These are phyloP conservation scores for Ophthalmolycus amberensis DNA, from an alignment of 2,113 vertebrate genomes.

Conservation along the genomic window DNA sequence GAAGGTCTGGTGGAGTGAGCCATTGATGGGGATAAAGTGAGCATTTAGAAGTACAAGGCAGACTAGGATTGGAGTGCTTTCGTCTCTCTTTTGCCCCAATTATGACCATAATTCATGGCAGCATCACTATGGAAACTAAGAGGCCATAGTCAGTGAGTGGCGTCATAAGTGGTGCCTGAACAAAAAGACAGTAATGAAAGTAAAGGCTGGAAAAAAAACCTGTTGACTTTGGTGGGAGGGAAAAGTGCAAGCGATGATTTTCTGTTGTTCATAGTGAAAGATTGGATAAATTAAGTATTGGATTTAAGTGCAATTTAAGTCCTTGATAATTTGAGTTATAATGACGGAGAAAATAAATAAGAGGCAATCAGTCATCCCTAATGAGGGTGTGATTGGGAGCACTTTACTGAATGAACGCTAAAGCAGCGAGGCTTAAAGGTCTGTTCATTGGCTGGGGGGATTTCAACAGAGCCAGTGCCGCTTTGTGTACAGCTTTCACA, in stretches of 20 bases:
- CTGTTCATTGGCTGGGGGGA: slow-evolving; percentile 39
- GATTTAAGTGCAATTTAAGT: slow-evolving; percentile 61
- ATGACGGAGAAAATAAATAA: slow-evolving; percentile 57
- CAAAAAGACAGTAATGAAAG: slow-evolving; percentile 66
- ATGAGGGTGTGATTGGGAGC: slow-evolving; percentile 55
- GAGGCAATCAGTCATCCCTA: slow-evolving; percentile 67
- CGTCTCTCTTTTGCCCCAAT: slow-evolving; percentile 54
- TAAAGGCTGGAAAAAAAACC: slow-evolving; percentile 40
- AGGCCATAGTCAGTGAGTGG: slow-evolving; percentile 63
- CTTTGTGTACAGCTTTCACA: slow-evolving; percentile 50
- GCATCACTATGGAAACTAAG: slow-evolving; percentile 78
- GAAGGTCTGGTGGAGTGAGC: slow-evolving; percentile 21
- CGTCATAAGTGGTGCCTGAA: slow-evolving; percentile 57
- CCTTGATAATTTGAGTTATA: slow-evolving; percentile 62
- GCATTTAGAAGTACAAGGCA: slow-evolving; percentile 40
- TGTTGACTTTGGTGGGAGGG: slow-evolving; percentile 49
- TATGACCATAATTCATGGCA: slow-evolving; percentile 61
- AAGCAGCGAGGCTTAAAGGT: slow-evolving; percentile 38
- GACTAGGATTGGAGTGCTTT: slow-evolving; percentile 35
- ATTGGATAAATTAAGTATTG: slow-evolving; percentile 50
- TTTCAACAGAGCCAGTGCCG: slow-evolving; percentile 13
- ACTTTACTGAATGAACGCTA: slow-evolving; percentile 53
- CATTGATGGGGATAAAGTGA: slow-evolving; percentile 45
- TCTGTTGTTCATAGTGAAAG: slow-evolving; percentile 57
- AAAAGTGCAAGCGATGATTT: slow-evolving; percentile 43